Conservation (phyloP, 2,888 invertebrate species). For the Amphipoea oculea region DNA sequence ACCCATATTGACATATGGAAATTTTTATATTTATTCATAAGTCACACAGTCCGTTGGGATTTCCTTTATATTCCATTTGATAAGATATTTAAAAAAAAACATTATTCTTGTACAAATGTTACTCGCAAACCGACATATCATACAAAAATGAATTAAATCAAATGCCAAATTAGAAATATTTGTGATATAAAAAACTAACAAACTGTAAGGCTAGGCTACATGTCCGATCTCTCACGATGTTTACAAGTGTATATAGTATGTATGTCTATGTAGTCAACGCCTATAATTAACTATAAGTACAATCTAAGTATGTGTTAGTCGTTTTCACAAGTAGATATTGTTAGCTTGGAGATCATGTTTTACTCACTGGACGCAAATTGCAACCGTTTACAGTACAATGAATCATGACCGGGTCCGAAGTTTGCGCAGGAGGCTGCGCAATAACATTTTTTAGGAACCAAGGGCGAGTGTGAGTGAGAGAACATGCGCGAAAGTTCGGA, state of each 20-base stretch:
- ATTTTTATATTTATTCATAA: conserved; percentile 43
- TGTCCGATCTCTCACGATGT: conserved; percentile 56
- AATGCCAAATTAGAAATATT: conserved; percentile 64
- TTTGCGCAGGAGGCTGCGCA: not conserved
- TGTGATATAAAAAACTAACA: conserved; percentile 52
- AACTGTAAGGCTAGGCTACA: conserved; percentile 56
- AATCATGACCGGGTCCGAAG: not conserved
- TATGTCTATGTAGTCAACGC: conserved; percentile 51
- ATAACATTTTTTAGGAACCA: not conserved
- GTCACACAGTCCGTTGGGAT: conserved; percentile 41
- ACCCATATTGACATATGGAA: conserved; percentile 29
- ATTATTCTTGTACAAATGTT: conserved; percentile 47
- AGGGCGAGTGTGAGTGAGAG: not conserved
- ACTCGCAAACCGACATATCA: conserved; percentile 53
- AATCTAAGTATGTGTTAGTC: conserved; percentile 47
- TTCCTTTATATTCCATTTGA: conserved; percentile 50
- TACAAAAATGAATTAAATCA: conserved; percentile 31
- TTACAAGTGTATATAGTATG: conserved; percentile 52
- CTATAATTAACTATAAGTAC: conserved; percentile 55
- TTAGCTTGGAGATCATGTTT: conserved; percentile 1
- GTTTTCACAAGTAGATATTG: conserved; percentile 29
- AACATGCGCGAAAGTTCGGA: not conserved
- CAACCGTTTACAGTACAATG: not conserved
- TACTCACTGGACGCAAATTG: not conserved
- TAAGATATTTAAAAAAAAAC: conserved; percentile 30